phyloP scores from a whole-genome alignment of 2,113 vertebrate genomes.

The Cochlearius cochlearius region DNA sequence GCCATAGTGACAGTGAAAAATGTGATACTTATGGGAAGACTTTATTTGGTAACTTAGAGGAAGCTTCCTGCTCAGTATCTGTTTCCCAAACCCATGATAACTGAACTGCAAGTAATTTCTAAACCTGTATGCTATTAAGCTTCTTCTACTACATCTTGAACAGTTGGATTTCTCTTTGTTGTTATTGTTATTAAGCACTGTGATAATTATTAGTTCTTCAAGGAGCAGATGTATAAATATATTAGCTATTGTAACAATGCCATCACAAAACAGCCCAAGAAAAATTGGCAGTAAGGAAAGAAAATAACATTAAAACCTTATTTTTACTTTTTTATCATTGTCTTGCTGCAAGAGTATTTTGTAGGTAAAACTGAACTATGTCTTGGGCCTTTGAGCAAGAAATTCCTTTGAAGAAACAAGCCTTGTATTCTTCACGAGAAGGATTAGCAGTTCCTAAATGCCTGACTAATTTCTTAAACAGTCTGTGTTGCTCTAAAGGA shows the following conservation, averaged over 20 bases:
- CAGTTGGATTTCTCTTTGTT: neutral
- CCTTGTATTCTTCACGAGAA: conserved; percentile 4
- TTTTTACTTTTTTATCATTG: neutral
- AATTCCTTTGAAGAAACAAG: conserved; percentile 31
- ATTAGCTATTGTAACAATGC: neutral
- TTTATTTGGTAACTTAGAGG: neutral
- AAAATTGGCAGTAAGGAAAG: neutral
- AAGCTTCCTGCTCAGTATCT: neutral
- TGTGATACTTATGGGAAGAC: neutral
- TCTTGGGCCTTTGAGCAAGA: neutral
- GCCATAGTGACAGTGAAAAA: neutral
- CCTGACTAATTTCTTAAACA: conserved; percentile 43
- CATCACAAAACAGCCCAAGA: neutral
- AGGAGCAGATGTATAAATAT: neutral
- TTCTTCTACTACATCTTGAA: neutral
- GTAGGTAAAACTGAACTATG: neutral
- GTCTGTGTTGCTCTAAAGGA: neutral
- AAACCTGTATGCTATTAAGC: neutral
- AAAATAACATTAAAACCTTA: neutral
- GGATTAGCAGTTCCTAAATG: conserved; percentile 50
- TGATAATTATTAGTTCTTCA: neutral
- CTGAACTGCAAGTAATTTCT: neutral
- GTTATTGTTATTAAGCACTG: neutral
- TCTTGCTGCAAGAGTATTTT: neutral
- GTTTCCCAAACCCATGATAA: neutral